A percentile compares a stretch with the other conserved stretches of the same genome.
Evolutionary conservation across 2,797 vertebrate genomes (phyloP).

Genomic region (Acrocephalus scirpaceus): DNA sequence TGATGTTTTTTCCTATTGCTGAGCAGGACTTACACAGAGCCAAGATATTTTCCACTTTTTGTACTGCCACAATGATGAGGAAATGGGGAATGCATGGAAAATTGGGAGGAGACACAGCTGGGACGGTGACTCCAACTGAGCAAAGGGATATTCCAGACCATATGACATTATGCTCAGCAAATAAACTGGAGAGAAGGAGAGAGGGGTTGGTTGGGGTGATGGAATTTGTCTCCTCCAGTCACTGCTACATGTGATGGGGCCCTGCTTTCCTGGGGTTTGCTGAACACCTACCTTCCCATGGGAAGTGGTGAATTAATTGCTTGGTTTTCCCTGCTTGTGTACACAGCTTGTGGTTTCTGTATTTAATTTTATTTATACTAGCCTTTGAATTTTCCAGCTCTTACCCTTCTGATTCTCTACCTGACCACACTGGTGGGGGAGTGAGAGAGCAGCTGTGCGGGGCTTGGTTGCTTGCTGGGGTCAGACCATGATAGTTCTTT

Average conservation of each 20-base stretch:
- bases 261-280: neutral
- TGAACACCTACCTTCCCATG: neutral
- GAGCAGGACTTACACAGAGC: neutral
- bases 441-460: accelerated
- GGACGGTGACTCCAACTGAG: neutral
- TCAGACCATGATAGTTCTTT: neutral
- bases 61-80: neutral
- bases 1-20: neutral
- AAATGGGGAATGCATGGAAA: neutral
- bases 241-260: too few relatives aligned
- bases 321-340: neutral
- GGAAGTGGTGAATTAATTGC: neutral
- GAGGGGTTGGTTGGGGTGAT: neutral
- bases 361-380: neutral
- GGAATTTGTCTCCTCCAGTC: neutral
- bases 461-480: neutral
- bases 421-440: accelerated
- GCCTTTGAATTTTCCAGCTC: neutral
- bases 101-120: neutral
- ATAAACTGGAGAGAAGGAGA: neutral
- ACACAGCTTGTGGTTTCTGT: neutral
- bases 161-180: too few relatives aligned
- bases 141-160: neutral
- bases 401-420: too few relatives aligned
- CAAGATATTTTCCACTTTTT: neutral